Evolutionary conservation across 2,888 invertebrate genomes (phyloP).

Genomic region (Apodemia hepburni): DNA sequence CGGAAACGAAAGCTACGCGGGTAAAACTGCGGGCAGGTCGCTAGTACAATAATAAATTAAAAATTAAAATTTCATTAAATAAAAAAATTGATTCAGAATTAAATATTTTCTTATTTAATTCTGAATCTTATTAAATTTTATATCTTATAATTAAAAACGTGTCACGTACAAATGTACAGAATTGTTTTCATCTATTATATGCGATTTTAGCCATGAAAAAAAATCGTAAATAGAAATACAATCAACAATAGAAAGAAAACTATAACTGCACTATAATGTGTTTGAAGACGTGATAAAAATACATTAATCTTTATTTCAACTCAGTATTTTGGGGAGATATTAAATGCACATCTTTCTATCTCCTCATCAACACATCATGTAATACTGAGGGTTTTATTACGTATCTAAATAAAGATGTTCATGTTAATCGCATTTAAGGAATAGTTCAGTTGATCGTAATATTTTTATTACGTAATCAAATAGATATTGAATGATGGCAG

Average conservation of each 20-base stretch:
- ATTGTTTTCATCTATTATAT: no score
- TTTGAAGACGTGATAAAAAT: slow-evolving; percentile 4
- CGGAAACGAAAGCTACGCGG: no score
- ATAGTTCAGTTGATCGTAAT: slow-evolving; percentile 30
- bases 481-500: slow-evolving; percentile 21
- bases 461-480: slow-evolving; percentile 30
- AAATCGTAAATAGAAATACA: not conserved
- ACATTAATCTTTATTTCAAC: slow-evolving; percentile 11
- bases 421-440: slow-evolving; percentile 23
- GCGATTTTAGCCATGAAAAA: not conserved
- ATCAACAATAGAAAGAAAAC: not conserved
- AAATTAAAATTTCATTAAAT: no score
- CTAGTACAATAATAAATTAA: no score
- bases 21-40: no score
- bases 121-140: no score
- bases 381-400: slow-evolving; percentile 18
- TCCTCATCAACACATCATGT: slow-evolving; percentile 9
- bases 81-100: no score
- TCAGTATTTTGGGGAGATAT: slow-evolving; percentile 1
- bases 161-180: no score
- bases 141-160: no score
- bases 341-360: slow-evolving; percentile 6
- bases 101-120: no score
- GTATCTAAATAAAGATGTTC: slow-evolving; percentile 30
- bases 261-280: not conserved